phyloP scores from a whole-genome alignment of 2,113 vertebrate species.

The Epinephelus fuscoguttatus region DNA sequence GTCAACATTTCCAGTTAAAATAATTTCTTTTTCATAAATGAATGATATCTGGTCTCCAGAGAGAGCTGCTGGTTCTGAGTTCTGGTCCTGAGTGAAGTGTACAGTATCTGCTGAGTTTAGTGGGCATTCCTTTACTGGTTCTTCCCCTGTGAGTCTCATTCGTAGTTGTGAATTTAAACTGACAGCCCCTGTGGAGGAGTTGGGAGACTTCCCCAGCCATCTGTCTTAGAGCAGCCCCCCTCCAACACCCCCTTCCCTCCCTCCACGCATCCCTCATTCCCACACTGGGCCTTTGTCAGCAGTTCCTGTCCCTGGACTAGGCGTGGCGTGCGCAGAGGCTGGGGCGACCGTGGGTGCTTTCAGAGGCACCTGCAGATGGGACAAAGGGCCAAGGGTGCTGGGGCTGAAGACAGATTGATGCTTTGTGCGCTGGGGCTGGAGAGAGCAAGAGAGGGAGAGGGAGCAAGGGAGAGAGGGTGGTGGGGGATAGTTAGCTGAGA shows the following conservation, averaged over 20 bases:
- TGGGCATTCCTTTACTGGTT: constrained; percentile 80
- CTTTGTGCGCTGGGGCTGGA: constrained; percentile 92
- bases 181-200: constrained; percentile 82
- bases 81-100: constrained; percentile 21
- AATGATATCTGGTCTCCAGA: not conserved
- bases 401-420: constrained; percentile 98
- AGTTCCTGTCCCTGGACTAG: constrained; percentile 91
- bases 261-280: constrained; percentile 91
- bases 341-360: constrained; percentile 93
- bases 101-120: constrained; percentile 61
- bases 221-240: constrained; percentile 81
- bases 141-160: constrained; percentile 70
- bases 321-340: constrained; percentile 88
- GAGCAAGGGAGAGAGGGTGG: constrained; percentile 46
- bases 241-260: constrained; percentile 73
- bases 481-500: constrained; percentile 82
- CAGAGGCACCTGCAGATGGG: constrained; percentile 95
- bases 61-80: not conserved
- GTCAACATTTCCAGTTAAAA: not conserved
- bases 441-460: constrained; percentile 80
- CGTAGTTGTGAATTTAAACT: constrained; percentile 78
- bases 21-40: not conserved
- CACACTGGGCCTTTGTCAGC: constrained; percentile 93
- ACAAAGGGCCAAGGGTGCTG: constrained; percentile 96
- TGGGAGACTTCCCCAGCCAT: constrained; percentile 86